phyloP scores from a whole-genome alignment of 2,888 invertebrate species.

The Drosophila birchii region DNA sequence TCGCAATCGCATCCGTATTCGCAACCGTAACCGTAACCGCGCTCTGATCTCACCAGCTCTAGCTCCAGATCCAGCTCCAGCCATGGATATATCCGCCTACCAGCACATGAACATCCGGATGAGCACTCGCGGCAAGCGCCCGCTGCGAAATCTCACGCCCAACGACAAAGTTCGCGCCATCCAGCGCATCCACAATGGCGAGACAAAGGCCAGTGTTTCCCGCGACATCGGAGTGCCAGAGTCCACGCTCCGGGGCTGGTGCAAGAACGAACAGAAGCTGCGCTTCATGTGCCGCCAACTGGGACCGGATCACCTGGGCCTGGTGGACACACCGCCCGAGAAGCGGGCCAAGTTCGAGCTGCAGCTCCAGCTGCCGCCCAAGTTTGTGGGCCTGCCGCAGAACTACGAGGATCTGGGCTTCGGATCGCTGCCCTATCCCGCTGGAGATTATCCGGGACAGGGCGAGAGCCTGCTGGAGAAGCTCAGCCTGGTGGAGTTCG shows the following conservation, averaged over 20 bases:
- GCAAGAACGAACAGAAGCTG: slow-evolving; percentile 92
- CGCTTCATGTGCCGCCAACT: slow-evolving; percentile 89
- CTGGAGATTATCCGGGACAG: slow-evolving; percentile 74
- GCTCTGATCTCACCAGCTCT: slow-evolving; percentile 3
- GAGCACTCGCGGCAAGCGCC: slow-evolving; percentile 90
- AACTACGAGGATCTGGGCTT: slow-evolving; percentile 80
- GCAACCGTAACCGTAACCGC: slow-evolving; percentile 23
- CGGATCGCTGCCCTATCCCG: slow-evolving; percentile 68
- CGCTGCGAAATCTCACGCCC: slow-evolving; percentile 90
- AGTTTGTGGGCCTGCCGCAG: slow-evolving; percentile 64
- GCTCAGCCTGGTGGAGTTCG: slow-evolving; percentile 75
- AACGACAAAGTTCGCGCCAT: slow-evolving; percentile 92
- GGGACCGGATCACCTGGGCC: slow-evolving; percentile 87
- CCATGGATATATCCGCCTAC: slow-evolving; percentile 81
- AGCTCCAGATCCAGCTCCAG: not conserved
- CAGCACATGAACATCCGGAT: slow-evolving; percentile 85
- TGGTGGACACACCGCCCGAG: slow-evolving; percentile 80
- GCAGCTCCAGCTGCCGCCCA: slow-evolving; percentile 64
- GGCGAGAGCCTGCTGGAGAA: slow-evolving; percentile 81
- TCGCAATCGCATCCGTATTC: slow-evolving; percentile 15
- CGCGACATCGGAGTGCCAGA: slow-evolving; percentile 94
- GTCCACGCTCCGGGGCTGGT: slow-evolving; percentile 94
- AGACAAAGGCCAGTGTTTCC: slow-evolving; percentile 93
- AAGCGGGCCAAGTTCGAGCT: slow-evolving; percentile 81
- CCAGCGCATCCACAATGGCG: slow-evolving; percentile 92